Evolutionary conservation across 2,888 invertebrate species (phyloP).

Genomic region (Bruchidius siliquastri): DNA sequence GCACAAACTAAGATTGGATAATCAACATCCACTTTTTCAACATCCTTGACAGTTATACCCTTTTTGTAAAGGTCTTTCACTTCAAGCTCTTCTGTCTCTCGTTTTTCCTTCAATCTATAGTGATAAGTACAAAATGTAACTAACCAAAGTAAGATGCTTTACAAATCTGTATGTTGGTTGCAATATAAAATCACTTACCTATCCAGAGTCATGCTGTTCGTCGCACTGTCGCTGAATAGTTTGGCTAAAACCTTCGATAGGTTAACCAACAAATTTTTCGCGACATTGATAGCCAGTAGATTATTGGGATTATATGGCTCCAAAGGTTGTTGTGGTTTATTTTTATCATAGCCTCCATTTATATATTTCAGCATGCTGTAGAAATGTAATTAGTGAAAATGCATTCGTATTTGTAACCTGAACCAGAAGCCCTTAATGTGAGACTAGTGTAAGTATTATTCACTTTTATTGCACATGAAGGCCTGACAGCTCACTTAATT

Average conservation of each 20-base stretch:
- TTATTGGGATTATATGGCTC: not conserved
- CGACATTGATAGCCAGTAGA: not conserved
- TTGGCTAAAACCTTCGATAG: not conserved
- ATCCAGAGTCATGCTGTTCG: not conserved
- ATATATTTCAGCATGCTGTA: not conserved
- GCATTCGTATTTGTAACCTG: too few relatives aligned
- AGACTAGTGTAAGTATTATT: too few relatives aligned
- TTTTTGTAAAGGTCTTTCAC: not conserved
- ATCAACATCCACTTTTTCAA: not conserved
- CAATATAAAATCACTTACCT: not conserved
- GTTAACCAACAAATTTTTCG: not conserved
- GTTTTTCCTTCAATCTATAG: not conserved
- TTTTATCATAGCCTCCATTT: not conserved
- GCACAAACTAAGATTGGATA: not conserved
- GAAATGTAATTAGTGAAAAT: too few relatives aligned
- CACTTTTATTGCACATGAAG: too few relatives aligned
- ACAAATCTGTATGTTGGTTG: too few relatives aligned
- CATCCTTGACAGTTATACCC: not conserved
- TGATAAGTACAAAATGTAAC: not conserved
- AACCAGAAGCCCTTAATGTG: too few relatives aligned
- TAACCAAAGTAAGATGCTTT: too few relatives aligned
- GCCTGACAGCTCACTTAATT: too few relatives aligned
- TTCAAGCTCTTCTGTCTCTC: not conserved
- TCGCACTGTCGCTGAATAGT: not conserved
- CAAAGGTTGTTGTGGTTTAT: not conserved